Conservation (phyloP, 2,888 invertebrate genomes). For the Himalopsyche tibetana region DNA sequence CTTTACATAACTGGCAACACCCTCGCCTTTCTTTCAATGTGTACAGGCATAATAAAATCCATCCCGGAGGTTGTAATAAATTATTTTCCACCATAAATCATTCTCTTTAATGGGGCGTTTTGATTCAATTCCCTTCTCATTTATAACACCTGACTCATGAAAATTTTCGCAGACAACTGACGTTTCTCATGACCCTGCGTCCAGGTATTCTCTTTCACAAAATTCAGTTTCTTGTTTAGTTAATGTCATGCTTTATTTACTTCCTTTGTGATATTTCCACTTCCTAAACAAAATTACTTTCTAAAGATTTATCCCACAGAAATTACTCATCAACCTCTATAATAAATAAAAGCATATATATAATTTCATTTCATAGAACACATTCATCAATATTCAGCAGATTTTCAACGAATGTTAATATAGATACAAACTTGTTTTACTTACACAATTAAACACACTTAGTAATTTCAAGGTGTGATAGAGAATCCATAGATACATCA, state of each 20-base stretch:
- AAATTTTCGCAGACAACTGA: slow-evolving; percentile 61
- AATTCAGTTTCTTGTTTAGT: slow-evolving; percentile 49
- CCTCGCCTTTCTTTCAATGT: slow-evolving; percentile 46
- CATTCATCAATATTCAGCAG: too few species aligned
- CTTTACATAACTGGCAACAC: not conserved
- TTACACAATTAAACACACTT: too few species aligned
- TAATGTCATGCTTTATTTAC: slow-evolving; percentile 45
- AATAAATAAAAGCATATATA: too few species aligned
- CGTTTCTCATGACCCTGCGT: slow-evolving; percentile 46
- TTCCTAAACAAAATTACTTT: slow-evolving; percentile 25
- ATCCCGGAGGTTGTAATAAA: slow-evolving; percentile 59
- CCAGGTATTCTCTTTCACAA: slow-evolving; percentile 41
- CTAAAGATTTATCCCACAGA: not conserved
- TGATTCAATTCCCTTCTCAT: slow-evolving; percentile 65
- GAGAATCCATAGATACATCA: too few species aligned
- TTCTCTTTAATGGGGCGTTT: slow-evolving; percentile 62
- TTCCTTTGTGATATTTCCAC: slow-evolving; percentile 32
- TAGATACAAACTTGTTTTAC: too few species aligned
- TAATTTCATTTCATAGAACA: too few species aligned
- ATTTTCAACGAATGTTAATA: too few species aligned
- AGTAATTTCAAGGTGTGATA: too few species aligned
- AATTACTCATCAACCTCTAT: not conserved
- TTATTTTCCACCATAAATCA: slow-evolving; percentile 65
- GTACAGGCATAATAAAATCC: slow-evolving; percentile 52
- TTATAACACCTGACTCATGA: slow-evolving; percentile 64